Evolutionary conservation across 1,140 invertebrate genomes (phyloP).

Genomic region (Neodiprion lecontei): DNA sequence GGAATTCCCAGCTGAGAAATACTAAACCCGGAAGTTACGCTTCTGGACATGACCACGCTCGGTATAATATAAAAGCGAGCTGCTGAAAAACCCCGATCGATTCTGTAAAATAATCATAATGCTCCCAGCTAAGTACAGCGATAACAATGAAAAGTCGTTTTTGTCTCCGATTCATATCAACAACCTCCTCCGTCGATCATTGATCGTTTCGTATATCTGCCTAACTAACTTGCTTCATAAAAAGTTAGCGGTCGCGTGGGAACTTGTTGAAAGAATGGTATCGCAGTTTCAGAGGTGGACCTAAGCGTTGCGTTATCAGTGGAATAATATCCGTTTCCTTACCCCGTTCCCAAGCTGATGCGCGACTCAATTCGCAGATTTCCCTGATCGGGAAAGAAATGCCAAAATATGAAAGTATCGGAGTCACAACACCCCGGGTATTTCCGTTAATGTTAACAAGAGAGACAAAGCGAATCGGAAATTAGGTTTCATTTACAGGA

Average conservation of each 20-base stretch:
- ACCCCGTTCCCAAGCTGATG: background rate
- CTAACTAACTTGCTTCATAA: background rate
- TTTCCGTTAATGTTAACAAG: no score
- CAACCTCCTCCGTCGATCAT: background rate
- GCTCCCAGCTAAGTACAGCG: background rate
- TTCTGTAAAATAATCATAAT: background rate
- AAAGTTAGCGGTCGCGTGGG: background rate
- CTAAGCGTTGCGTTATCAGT: background rate
- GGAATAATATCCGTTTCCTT: background rate
- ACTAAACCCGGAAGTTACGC: background rate
- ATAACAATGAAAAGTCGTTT: slow-evolving; percentile 6
- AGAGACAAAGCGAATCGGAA: no score
- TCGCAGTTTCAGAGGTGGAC: background rate
- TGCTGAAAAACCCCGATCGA: slow-evolving; percentile 7
- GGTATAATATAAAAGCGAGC: background rate
- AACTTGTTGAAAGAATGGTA: background rate
- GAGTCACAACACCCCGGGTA: no score
- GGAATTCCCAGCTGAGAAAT: background rate
- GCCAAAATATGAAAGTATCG: no score
- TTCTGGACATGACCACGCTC: background rate
- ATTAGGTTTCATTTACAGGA: no score
- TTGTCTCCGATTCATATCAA: background rate
- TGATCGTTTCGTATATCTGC: background rate
- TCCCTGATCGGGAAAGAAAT: no score
- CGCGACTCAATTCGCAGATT: background rate